Conservation (phyloP, 35 echinoderm and acorn worm species). For the Patiria miniata region DNA sequence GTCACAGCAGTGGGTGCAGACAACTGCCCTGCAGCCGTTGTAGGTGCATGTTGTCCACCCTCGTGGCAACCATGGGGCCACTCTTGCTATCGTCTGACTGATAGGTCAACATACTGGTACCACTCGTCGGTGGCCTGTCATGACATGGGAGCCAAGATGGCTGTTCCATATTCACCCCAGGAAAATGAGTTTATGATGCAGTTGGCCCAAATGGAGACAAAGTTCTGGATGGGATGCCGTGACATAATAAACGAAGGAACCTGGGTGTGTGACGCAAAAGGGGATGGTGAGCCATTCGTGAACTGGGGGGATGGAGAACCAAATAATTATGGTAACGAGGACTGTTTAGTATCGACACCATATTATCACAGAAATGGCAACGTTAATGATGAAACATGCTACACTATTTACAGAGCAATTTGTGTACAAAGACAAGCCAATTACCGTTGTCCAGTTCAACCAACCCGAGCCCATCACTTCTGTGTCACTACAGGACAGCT, state of each 20-base stretch:
- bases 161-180: background rate
- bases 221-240: background rate
- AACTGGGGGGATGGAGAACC: background rate
- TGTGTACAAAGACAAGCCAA: too few relatives aligned
- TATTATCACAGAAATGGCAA: too few relatives aligned
- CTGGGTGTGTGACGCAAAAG: background rate
- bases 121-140: background rate
- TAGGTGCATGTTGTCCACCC: background rate
- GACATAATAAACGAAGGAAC: background rate
- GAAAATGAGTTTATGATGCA: background rate
- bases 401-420: too few relatives aligned
- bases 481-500: background rate
- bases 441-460: background rate
- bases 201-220: background rate
- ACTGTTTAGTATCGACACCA: background rate
- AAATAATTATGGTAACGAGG: background rate
- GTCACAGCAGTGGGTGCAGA: background rate
- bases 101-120: background rate
- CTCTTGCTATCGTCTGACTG: background rate
- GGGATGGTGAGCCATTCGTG: background rate
- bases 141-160: background rate
- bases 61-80: background rate
- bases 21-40: background rate
- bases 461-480: background rate
- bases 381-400: too few relatives aligned